phyloP scores from a whole-genome alignment of 2,888 invertebrate species.

The Chironomus tentans region DNA sequence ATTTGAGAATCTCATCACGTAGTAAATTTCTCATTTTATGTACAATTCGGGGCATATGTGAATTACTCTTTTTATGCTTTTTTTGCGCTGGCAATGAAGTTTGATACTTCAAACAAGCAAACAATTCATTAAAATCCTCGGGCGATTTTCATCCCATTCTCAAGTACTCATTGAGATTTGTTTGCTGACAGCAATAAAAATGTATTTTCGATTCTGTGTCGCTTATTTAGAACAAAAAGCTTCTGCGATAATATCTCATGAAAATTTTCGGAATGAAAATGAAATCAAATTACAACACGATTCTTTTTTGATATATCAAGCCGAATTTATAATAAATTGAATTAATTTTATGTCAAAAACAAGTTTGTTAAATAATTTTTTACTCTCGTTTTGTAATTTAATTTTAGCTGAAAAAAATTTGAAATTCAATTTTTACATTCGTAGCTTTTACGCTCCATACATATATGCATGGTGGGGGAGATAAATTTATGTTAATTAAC shows the following conservation, averaged over 20 bases:
- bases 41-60: conserved; percentile 14
- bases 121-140: conserved; percentile 25
- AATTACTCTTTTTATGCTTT: not conserved
- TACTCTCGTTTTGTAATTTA: conserved; percentile 11
- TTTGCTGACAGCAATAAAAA: conserved; percentile 16
- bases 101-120: conserved; percentile 19
- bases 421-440: not conserved
- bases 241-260: too few relatives aligned
- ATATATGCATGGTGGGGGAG: not conserved
- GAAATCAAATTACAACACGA: conserved; percentile 1
- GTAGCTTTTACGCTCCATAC: not conserved
- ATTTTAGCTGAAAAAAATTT: not conserved
- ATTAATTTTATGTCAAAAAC: conserved; percentile 23
- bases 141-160: conserved; percentile 17
- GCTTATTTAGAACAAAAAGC: not conserved
- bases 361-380: conserved; percentile 1
- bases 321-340: conserved; percentile 22
- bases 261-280: too few relatives aligned
- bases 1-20: conserved; percentile 17
- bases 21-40: conserved; percentile 10
- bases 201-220: not conserved
- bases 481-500: not conserved
- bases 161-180: conserved; percentile 3
- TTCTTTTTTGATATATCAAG: conserved; percentile 6
- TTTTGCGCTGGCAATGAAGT: not conserved